Percentiles rank a stretch among this genome's conserved stretches.
These are phyloP conservation scores for Cistogaster globosa DNA, from an alignment of 2,888 invertebrate genomes.

Conservation along the genomic window DNA sequence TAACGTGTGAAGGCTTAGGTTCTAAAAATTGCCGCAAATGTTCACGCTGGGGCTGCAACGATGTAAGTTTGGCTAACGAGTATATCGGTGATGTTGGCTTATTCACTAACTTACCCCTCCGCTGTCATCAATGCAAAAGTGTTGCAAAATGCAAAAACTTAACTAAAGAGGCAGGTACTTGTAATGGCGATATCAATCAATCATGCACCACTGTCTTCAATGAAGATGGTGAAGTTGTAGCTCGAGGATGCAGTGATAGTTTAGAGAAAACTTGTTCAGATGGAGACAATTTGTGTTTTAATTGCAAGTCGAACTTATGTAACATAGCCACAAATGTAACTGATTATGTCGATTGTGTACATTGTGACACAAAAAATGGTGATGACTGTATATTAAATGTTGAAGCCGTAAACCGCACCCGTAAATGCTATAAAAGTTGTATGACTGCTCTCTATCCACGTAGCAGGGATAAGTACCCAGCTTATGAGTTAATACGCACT, in stretches of 20 bases:
- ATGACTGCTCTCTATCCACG: constrained; percentile 79
- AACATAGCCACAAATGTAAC: constrained; percentile 73
- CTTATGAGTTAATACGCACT: constrained; percentile 76
- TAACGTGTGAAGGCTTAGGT: constrained; percentile 66
- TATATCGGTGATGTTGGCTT: constrained; percentile 70
- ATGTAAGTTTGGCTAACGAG: constrained; percentile 51
- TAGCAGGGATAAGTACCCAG: constrained; percentile 73
- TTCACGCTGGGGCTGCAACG: constrained; percentile 65
- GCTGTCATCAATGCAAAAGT: constrained; percentile 73
- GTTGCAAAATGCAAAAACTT: constrained; percentile 62
- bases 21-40: constrained; percentile 72
- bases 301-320: constrained; percentile 79
- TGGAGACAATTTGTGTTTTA: constrained; percentile 73
- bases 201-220: constrained; percentile 73
- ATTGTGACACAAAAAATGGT: constrained; percentile 75
- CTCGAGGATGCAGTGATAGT: constrained; percentile 74
- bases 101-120: constrained; percentile 74
- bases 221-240: constrained; percentile 58
- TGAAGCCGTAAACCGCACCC: constrained; percentile 64
- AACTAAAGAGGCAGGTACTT: constrained; percentile 44
- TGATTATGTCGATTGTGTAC: constrained; percentile 76
- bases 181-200: constrained; percentile 69
- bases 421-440: constrained; percentile 77
- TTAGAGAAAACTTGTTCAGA: constrained; percentile 71
- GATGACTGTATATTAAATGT: constrained; percentile 75